Base-by-base conservation (phyloP, 2,797 vertebrate genomes). In the Pseudotriccus pelzelni region DNA sequence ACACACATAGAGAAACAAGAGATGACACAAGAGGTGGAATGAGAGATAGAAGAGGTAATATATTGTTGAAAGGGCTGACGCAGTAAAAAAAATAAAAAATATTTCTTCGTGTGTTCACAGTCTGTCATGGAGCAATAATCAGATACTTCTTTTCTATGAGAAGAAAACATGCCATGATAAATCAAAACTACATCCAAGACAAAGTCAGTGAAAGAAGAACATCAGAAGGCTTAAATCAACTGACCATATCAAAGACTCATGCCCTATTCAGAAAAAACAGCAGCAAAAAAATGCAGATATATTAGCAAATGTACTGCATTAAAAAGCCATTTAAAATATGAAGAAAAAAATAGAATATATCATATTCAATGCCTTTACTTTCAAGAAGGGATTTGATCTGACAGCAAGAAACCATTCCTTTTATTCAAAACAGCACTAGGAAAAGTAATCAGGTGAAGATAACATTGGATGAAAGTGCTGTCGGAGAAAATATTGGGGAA, bases 361-460 rank as follows among this genome's bases (percentile, higher is more conserved):
- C 77, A 70, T 49, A 89, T 82, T 64, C 76, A 82, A 85, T 91
- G 46, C 9, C 37, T 64, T 21, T 81, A 58, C n/a, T 90, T 91
- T 70, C 47, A 90, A 76, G 84, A 88, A 79, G 13, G 16, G 21
- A 94, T 96, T 88, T 91, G 63, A 74, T 90, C 52, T 88, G 89
- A 87, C 85, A 90, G 75, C 18, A 90, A 95, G 68, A 87, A 90
- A 64, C 14, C 32, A 47, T 92, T 87, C 75, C 46, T 95, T 93
- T 95, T 90, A 93, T 82, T 92, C 76, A 91, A 76, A 89, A 82
- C 32, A 92, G 86, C 63, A 53, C 41, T 90, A 72, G 37, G 52
- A 87, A 70, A 84, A 92, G 49, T 88, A 94, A 87, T 94, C 77
- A 93, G 75, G 73, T 94, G 95, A 95, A 94, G 91, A 96, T 94